Evolutionary conservation across 2,888 invertebrate species (phyloP).

Genomic region (Protonemura montana): DNA sequence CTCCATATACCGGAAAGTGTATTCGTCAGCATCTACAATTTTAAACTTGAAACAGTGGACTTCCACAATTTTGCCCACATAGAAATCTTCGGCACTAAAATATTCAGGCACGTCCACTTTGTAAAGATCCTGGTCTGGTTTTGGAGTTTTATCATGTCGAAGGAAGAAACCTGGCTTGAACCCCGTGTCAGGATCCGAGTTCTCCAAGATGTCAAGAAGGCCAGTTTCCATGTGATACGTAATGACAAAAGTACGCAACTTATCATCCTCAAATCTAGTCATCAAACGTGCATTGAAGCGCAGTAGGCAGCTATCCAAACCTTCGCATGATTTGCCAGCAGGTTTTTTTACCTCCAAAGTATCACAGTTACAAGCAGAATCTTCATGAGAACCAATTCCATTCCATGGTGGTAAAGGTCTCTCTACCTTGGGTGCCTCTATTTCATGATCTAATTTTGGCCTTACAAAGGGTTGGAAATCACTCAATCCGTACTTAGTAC

Average conservation of each 20-base stretch:
- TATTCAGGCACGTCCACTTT: constrained; percentile 75
- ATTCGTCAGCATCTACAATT: constrained; percentile 84
- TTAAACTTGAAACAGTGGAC: constrained; percentile 82
- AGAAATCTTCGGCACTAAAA: constrained; percentile 83
- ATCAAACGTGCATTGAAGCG: constrained; percentile 82
- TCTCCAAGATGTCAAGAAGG: constrained; percentile 83
- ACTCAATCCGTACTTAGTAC: constrained; percentile 72
- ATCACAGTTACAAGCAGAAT: constrained; percentile 87
- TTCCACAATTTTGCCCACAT: constrained; percentile 80
- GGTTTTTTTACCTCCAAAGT: constrained; percentile 82
- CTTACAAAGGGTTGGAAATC: constrained; percentile 49
- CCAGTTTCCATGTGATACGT: constrained; percentile 84
- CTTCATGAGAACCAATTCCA: constrained; percentile 88
- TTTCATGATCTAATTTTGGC: background rate
- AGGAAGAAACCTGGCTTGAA: constrained; percentile 60
- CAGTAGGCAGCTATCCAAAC: constrained; percentile 77
- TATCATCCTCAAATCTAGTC: constrained; percentile 71
- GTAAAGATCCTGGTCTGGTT: constrained; percentile 76
- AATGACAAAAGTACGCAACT: constrained; percentile 77
- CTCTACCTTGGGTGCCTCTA: constrained; percentile 43
- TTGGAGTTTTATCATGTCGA: constrained; percentile 66
- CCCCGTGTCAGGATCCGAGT: constrained; percentile 71
- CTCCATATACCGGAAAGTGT: constrained; percentile 88
- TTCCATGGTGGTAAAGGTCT: constrained; percentile 81
- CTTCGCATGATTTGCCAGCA: constrained; percentile 77